Base-by-base conservation (phyloP, 2,113 vertebrate species). In the Dolichallabes microphthalmus region DNA sequence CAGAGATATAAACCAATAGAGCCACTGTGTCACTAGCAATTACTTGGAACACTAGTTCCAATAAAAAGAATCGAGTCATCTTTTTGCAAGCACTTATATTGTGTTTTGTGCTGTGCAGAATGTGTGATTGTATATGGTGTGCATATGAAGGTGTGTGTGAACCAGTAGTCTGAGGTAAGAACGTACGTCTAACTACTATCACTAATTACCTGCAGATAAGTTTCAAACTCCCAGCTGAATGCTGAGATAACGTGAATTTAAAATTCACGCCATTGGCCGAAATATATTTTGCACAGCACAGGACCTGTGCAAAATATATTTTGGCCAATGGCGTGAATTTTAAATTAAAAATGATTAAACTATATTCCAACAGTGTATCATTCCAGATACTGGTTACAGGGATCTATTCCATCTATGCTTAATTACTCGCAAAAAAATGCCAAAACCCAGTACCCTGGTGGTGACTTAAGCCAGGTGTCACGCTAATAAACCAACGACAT, bases 221-320 rank as follows among this genome's bases (percentile, higher is more conserved):
- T 30, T 53, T 64, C 79, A 63, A 55, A 66, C 68, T 64, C 27
- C 11, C 68, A 55, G 27, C 77, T 81, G 77, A 25, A 50, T 30
- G 2, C 69, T 55, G 22, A 55, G 83, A 85, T 68, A 85, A 84
- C 63, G 30, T 60, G n/a, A n/a, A n/a, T n/a, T n/a, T n/a, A n/a
- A n/a, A n/a, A n/a, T n/a, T n/a, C n/a, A n/a, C n/a, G n/a, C n/a
- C n/a, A n/a, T n/a, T n/a, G n/a, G n/a, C n/a, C n/a, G n/a, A n/a
- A n/a, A n/a, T n/a, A n/a, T n/a, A n/a, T n/a, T n/a, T n/a, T n/a
- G n/a, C n/a, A n/a, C n/a, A n/a, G n/a, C n/a, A n/a, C n/a, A n/a
- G n/a, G n/a, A n/a, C n/a, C n/a, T 68, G 77, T 82, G 66, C 8
- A 20, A 71, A 32, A 69, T 69, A 20, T 86, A 53, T 35, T 58